A percentile compares a stretch with the other conserved stretches of the same genome.
phyloP scores from a whole-genome alignment of 2,797 vertebrate species.

The Urosaurus nigricauda region DNA sequence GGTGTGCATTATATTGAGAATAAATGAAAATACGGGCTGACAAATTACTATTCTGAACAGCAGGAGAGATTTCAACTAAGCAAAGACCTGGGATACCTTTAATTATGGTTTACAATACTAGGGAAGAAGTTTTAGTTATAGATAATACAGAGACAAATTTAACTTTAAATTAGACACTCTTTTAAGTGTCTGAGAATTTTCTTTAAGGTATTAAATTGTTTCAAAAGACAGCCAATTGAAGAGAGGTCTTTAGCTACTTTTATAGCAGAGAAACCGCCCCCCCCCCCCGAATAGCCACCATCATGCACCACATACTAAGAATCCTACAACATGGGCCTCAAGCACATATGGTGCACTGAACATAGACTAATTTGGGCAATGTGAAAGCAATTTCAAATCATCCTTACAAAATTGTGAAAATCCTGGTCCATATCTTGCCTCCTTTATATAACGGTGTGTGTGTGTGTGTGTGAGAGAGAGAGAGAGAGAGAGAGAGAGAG shows the following conservation, averaged over 20 bases:
- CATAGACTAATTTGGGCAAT: too few relatives aligned
- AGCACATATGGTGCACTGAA: background rate
- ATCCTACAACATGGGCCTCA: background rate
- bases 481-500: constrained; percentile 31
- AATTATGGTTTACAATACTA: background rate
- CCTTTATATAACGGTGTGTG: background rate
- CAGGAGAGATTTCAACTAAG: background rate
- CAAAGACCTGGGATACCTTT: constrained; percentile 6
- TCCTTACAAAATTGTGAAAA: constrained; percentile 36
- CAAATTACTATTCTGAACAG: constrained; percentile 2
- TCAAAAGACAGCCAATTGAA: constrained; percentile 15
- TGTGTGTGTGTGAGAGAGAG: background rate
- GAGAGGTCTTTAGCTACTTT: background rate
- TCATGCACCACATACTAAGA: background rate
- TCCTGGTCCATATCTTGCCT: constrained; percentile 14
- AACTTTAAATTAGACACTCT: constrained; percentile 8
- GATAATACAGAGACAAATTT: background rate
- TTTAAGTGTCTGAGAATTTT: background rate
- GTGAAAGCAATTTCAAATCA: background rate
- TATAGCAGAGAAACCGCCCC: background rate
- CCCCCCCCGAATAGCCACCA: background rate
- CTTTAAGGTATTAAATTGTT: constrained; percentile 6
- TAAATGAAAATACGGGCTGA: background rate
- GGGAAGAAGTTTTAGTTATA: background rate
- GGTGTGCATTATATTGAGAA: background rate